phyloP scores from a whole-genome alignment of 1,140 invertebrate genomes.

The Drosophila seguyi region DNA sequence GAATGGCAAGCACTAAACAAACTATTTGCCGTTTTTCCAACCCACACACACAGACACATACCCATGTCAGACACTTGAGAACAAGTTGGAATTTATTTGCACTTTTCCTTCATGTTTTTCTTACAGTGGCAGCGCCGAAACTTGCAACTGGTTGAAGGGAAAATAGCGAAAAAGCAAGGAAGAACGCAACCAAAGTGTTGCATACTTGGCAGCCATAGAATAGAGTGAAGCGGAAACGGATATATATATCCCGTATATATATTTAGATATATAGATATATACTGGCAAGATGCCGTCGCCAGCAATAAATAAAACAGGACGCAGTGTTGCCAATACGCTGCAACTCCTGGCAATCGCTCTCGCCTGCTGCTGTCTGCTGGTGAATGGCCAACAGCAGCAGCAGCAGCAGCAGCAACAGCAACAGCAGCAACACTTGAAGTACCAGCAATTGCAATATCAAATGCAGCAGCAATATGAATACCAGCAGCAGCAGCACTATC shows the following conservation, averaged over 20 bases:
- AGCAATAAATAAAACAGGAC: constrained; percentile 63
- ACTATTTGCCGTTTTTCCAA: constrained; percentile 23
- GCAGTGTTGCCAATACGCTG: constrained; percentile 65
- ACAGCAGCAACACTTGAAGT: constrained; percentile 66
- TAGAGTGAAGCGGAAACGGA: constrained; percentile 22
- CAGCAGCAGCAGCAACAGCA: constrained; percentile 29
- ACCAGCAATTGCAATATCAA: constrained; percentile 77
- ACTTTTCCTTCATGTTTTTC: constrained; percentile 49
- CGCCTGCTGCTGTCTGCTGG: constrained; percentile 66
- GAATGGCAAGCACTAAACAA: constrained; percentile 44
- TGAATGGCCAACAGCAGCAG: constrained; percentile 59
- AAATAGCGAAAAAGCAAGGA: constrained; percentile 34
- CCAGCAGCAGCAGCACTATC: constrained; percentile 72
- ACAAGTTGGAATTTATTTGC: constrained; percentile 65
- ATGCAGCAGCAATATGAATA: constrained; percentile 81
- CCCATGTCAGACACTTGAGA: constrained; percentile 41
- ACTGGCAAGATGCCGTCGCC: constrained; percentile 66
- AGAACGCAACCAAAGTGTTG: constrained; percentile 50
- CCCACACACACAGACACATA: neutral
- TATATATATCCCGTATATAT: constrained; percentile 12
- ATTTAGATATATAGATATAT: constrained; percentile 4
- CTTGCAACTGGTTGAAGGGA: constrained; percentile 42
- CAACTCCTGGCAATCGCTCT: constrained; percentile 69
- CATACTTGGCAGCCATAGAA: constrained; percentile 51
- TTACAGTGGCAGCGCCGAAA: constrained; percentile 55